phyloP scores from a whole-genome alignment of 2,113 vertebrate genomes.

The Pontoporia blainvillei region DNA sequence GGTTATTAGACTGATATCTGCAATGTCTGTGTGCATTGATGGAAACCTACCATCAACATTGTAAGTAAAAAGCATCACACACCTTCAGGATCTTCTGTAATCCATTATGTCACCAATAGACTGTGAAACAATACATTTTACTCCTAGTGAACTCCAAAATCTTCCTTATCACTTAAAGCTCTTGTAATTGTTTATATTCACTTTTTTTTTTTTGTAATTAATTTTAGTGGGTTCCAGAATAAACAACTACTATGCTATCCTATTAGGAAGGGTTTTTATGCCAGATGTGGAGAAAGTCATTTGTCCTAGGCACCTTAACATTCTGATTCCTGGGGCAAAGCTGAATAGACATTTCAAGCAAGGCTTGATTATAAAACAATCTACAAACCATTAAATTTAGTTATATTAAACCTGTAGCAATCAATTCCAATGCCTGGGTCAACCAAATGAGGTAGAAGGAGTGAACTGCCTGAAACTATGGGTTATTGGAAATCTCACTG shows the following conservation, averaged over 20 bases:
- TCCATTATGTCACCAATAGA: not conserved
- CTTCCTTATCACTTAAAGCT: not conserved
- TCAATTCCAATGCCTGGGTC: slow-evolving; percentile 10
- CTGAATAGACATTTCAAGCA: slow-evolving; percentile 25
- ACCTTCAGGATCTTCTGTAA: not conserved
- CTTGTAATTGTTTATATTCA: not conserved
- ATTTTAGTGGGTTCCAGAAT: not conserved
- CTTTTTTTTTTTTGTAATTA: not conserved
- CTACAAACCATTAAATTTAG: slow-evolving; percentile 1
- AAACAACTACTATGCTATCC: not conserved
- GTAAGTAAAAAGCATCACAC: not conserved
- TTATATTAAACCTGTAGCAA: not conserved
- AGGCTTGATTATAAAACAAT: slow-evolving; percentile 52
- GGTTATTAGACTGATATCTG: not conserved
- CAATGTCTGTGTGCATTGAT: not conserved
- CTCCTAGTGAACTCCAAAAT: not conserved
- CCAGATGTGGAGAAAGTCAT: not conserved
- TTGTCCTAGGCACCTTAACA: not conserved
- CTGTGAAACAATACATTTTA: not conserved
- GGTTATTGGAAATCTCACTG: slow-evolving; percentile 21
- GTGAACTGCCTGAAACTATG: not conserved
- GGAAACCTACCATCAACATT: not conserved
- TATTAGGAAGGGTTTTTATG: not conserved
- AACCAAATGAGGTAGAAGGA: slow-evolving; percentile 40
- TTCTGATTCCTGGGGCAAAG: slow-evolving; percentile 5